Base-by-base conservation (phyloP, 2,797 vertebrate species). In the Neosilurus hyrtlii region DNA sequence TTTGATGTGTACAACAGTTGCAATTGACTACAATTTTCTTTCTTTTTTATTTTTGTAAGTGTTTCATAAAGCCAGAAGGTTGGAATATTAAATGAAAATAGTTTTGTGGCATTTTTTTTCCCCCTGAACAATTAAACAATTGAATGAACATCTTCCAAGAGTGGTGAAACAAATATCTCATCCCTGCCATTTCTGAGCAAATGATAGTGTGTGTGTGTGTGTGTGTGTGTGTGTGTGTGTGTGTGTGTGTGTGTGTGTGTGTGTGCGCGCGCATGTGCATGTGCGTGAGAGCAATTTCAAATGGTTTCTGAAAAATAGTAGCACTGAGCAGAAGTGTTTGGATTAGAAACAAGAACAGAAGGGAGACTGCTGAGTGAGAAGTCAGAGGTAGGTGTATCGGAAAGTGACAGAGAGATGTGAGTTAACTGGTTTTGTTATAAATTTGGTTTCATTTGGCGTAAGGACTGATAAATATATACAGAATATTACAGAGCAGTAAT, bases 301-400 rank as follows among this genome's bases (percentile, higher is more conserved):
- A 52, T 24, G 4, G 12, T 11, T 52, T 66, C 51, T 67, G 65
- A 18, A 43, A 57, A 80, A 56, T 9, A 7, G 76, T 62, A 10
- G 14, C 15, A 56, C 15, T 26, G 26, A 59, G 26, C n/a, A 54
- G 49, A 24, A 84, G 51, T 61, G 51, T 54, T 62, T 67, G 70
- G 26, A 26, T 62, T 61, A 73, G 65, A 82, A 76, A 65, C 10
- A 20, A 70, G 62, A 75, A 49, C 20, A n/a, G n/a, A 76, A 71
- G n/a, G 14, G 43, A 66, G n/a, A 67, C 18, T 30, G 1, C 54
- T 49, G 74, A 62, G 63, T 9, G 18, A 66, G 35, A 76, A 57
- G 79, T 74, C 77, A 86, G 43, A 11, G 67, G 72, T 63, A 57
- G 79, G 49, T 65, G 35, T 80, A 66, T 51, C 16, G 8, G 43